A percentile compares a stretch with the other conserved stretches of the same genome.
phyloP scores from a whole-genome alignment of 2,797 vertebrate genomes.

The Sebastes hopkinsi region DNA sequence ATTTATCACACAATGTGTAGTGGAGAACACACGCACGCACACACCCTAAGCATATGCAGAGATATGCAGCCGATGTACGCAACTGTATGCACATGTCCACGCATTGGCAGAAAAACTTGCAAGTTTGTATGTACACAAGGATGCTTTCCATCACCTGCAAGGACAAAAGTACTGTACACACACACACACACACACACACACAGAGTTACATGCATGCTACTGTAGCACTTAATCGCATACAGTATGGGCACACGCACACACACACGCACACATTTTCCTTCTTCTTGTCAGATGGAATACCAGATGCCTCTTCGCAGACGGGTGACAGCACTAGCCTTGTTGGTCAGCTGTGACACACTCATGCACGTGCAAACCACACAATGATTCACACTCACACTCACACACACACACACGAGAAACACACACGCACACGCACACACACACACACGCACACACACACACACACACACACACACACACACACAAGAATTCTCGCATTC shows the following conservation, averaged over 20 bases:
- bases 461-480: not conserved
- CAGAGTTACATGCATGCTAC: not conserved
- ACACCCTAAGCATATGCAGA: constrained; percentile 1
- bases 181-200: not conserved
- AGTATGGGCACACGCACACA: not conserved
- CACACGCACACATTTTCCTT: constrained; percentile 1
- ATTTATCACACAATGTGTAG: not conserved
- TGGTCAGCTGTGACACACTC: constrained; percentile 59
- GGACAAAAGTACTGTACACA: constrained; percentile 1
- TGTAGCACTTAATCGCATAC: constrained; percentile 10
- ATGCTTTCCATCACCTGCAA: not conserved
- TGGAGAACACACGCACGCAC: not conserved
- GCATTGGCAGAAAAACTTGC: not conserved
- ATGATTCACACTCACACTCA: not conserved
- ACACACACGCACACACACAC: not conserved
- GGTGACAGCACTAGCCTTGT: constrained; percentile 50
- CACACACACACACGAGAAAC: constrained; percentile 10
- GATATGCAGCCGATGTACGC: not conserved
- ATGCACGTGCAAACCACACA: constrained; percentile 18
- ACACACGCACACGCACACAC: not conserved
- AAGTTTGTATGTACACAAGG: constrained; percentile 5
- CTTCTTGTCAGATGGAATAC: constrained; percentile 67
- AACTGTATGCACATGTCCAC: not conserved
- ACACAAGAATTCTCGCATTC: constrained; percentile 40
- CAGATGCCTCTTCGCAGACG: constrained; percentile 63